These are phyloP conservation scores for Oncorhynchus gorbuscha DNA, from an alignment of 2,113 vertebrate genomes.

Conservation along the genomic window DNA sequence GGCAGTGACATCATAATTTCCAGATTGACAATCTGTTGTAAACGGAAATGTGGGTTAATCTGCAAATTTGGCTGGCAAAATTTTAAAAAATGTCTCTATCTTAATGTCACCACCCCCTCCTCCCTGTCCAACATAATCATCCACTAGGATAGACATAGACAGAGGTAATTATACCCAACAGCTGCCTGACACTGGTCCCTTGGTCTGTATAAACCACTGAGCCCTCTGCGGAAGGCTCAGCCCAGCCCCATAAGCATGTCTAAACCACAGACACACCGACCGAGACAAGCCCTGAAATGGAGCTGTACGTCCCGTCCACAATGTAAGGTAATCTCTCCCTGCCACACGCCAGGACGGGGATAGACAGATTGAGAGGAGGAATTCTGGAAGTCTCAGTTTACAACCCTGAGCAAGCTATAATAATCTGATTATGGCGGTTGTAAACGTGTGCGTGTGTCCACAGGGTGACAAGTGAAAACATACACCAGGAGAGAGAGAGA, in stretches of 20 bases:
- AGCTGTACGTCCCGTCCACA: background rate
- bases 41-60: too few relatives aligned
- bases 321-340: constrained; percentile 35
- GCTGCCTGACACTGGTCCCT: background rate
- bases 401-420: constrained; percentile 35
- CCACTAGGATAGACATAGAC: too few relatives aligned
- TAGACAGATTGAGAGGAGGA: constrained; percentile 9
- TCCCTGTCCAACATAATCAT: too few relatives aligned
- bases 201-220: background rate
- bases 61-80: too few relatives aligned
- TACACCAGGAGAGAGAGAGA: background rate
- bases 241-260: constrained; percentile 10
- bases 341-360: background rate
- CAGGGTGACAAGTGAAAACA: constrained; percentile 12
- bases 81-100: too few relatives aligned
- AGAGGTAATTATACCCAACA: background rate
- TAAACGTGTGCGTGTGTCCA: constrained; percentile 26
- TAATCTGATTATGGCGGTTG: constrained; percentile 40
- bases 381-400: constrained; percentile 40
- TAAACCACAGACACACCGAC: constrained; percentile 19
- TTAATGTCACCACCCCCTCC: too few relatives aligned
- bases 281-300: background rate
- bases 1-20: too few relatives aligned
- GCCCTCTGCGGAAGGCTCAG: background rate
- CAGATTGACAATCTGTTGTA: too few relatives aligned